Percentiles rank a stretch among this genome's conserved stretches.
phyloP scores from a whole-genome alignment of 2,797 vertebrate species.

The Octomys mimax region DNA sequence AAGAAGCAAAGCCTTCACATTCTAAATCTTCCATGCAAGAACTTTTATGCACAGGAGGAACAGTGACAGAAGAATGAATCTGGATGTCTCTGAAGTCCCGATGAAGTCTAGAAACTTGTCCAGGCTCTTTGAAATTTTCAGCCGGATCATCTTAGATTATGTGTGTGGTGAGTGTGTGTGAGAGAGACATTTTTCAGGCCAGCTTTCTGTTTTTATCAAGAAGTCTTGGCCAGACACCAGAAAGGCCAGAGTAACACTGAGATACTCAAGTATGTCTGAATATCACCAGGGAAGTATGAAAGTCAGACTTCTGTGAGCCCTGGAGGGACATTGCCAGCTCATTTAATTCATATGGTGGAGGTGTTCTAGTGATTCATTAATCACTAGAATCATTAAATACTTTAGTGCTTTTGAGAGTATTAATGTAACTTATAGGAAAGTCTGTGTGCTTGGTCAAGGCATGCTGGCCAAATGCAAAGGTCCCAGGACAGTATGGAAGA shows the following conservation, averaged over 20 bases:
- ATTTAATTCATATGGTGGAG: neutral
- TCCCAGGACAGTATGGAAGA: neutral
- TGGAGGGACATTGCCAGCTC: neutral
- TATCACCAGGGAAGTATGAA: neutral
- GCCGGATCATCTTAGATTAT: neutral
- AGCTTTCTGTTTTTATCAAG: constrained; percentile 1
- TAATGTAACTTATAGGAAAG: neutral
- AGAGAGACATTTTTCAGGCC: constrained; percentile 34
- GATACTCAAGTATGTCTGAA: neutral
- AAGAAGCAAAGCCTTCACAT: constrained; percentile 74
- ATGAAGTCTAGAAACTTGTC: constrained; percentile 59
- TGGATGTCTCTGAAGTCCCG: constrained; percentile 63
- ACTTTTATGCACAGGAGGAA: constrained; percentile 70
- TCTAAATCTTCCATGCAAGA: constrained; percentile 73
- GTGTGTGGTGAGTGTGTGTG: neutral
- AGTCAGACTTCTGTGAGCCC: neutral
- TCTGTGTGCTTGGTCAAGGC: neutral
- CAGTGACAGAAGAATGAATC: constrained; percentile 58
- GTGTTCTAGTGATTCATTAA: neutral
- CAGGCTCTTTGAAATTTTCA: constrained; percentile 63
- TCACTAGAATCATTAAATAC: no score
- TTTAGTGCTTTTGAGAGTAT: neutral
- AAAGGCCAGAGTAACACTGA: constrained; percentile 36
- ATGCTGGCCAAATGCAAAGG: neutral
- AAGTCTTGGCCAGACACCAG: neutral